Evolutionary conservation across 2,888 invertebrate species (phyloP).

Genomic region (Gnatocerus cornutus): DNA sequence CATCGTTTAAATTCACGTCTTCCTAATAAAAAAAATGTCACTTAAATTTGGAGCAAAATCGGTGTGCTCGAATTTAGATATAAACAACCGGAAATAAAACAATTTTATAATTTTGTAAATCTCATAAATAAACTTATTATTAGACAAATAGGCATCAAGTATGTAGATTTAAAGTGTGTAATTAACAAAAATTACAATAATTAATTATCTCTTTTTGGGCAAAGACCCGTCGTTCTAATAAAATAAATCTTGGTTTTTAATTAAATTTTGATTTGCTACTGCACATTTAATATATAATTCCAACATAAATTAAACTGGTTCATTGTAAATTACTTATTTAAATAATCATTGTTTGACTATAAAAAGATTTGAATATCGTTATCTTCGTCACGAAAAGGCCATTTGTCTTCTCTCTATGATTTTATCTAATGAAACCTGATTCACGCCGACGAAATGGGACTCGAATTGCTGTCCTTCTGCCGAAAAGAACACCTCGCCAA

Average conservation of each 20-base stretch:
- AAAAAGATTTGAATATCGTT: slow-evolving; percentile 51
- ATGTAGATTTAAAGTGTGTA: slow-evolving; percentile 40
- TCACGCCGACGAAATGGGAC: slow-evolving; percentile 51
- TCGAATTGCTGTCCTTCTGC: slow-evolving; percentile 5
- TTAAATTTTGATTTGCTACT: slow-evolving; percentile 52
- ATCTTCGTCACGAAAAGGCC: slow-evolving; percentile 59
- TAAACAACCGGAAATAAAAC: slow-evolving; percentile 3
- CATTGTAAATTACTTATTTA: slow-evolving; percentile 50
- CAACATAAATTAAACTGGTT: slow-evolving; percentile 46
- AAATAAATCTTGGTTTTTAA: slow-evolving; percentile 50
- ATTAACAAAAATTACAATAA: slow-evolving; percentile 46
- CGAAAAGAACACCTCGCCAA: slow-evolving; percentile 12
- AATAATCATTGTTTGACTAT: slow-evolving; percentile 49
- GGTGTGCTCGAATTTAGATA: slow-evolving; percentile 13
- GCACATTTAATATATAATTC: slow-evolving; percentile 42
- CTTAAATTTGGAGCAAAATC: neutral
- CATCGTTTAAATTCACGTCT: neutral
- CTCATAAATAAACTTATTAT: slow-evolving; percentile 28
- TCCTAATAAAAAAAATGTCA: neutral
- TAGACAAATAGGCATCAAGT: slow-evolving; percentile 23
- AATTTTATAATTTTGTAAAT: slow-evolving; percentile 2
- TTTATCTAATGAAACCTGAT: slow-evolving; percentile 59
- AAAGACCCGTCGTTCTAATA: slow-evolving; percentile 26
- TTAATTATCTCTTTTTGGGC: slow-evolving; percentile 41
- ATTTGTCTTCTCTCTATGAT: slow-evolving; percentile 59